These are phyloP conservation scores for Mormoops blainvillei DNA, from an alignment of 2,113 vertebrate species.

Conservation along the genomic window DNA sequence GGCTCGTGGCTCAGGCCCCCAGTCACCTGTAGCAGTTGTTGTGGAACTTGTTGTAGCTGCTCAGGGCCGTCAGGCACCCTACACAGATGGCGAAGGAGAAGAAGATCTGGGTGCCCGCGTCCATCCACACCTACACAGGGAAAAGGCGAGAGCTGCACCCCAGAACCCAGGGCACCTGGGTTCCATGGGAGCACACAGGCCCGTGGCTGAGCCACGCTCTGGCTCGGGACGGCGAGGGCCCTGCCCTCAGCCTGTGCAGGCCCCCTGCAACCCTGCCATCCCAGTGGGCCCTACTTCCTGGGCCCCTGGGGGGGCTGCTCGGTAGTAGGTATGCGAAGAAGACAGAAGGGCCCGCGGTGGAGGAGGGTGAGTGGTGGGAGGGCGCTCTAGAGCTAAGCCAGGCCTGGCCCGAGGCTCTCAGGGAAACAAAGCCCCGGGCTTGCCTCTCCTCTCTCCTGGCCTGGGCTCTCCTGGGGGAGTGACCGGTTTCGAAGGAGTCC, in stretches of 20 bases:
- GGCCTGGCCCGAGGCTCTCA: no score
- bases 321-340: background rate
- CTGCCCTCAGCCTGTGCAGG: background rate
- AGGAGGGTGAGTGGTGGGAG: fast-evolving
- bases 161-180: background rate
- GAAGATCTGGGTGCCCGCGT: slow-evolving; percentile 94
- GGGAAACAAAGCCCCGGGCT: background rate
- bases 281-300: background rate
- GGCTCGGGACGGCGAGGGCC: background rate
- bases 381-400: no score
- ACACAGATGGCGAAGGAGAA: slow-evolving; percentile 94
- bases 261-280: fast-evolving
- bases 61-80: slow-evolving; percentile 92
- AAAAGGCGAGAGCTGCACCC: slow-evolving; percentile 48
- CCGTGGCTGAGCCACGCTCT: fast-evolving
- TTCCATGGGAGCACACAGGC: background rate
- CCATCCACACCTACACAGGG: slow-evolving; percentile 91
- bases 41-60: slow-evolving; percentile 97
- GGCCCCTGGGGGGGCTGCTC: background rate
- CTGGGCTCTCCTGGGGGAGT: background rate
- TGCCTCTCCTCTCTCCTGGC: background rate
- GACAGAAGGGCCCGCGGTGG: background rate
- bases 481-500: background rate
- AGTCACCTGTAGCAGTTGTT: slow-evolving; percentile 95
- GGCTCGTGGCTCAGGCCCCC: background rate